Percentiles rank a stretch among this genome's conserved stretches.
phyloP scores from a whole-genome alignment of 2,888 invertebrate species.

The Xanthia icteritia region DNA sequence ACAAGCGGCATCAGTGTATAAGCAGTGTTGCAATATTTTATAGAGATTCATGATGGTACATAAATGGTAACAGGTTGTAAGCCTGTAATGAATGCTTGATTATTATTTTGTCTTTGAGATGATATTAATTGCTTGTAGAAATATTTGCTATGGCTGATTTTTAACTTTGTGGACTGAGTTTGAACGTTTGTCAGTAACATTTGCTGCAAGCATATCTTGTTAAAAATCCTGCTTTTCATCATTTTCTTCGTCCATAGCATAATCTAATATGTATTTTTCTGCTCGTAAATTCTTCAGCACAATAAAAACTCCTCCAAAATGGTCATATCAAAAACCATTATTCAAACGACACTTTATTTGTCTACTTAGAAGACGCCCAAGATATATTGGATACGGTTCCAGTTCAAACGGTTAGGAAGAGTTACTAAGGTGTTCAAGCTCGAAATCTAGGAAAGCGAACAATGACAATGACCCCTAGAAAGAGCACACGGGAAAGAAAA shows the following conservation, averaged over 20 bases:
- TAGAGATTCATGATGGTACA: slow-evolving; percentile 26
- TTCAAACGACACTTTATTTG: slow-evolving; percentile 62
- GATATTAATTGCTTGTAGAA: slow-evolving; percentile 5
- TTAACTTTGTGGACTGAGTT: background rate
- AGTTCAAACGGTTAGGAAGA: slow-evolving; percentile 65
- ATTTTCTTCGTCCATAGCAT: background rate
- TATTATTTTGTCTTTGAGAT: slow-evolving; percentile 9
- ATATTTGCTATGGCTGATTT: background rate
- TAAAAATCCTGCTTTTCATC: background rate
- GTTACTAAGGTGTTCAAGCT: slow-evolving; percentile 65
- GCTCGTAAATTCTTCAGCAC: slow-evolving; percentile 17
- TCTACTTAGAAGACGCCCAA: slow-evolving; percentile 53
- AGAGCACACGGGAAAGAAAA: slow-evolving; percentile 25
- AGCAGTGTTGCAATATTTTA: slow-evolving; percentile 33
- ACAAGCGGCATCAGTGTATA: slow-evolving; percentile 29
- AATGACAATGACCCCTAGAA: slow-evolving; percentile 62
- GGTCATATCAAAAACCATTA: slow-evolving; percentile 58
- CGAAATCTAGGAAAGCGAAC: slow-evolving; percentile 63
- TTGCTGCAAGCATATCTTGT: background rate
- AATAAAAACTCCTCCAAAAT: slow-evolving; percentile 38
- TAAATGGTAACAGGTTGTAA: slow-evolving; percentile 18
- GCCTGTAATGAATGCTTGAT: slow-evolving; percentile 25
- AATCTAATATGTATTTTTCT: slow-evolving; percentile 7
- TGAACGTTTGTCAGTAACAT: background rate
- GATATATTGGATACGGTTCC: slow-evolving; percentile 65